Evolutionary conservation across 2,888 invertebrate species (phyloP).

Genomic region (Cantharis rufa): DNA sequence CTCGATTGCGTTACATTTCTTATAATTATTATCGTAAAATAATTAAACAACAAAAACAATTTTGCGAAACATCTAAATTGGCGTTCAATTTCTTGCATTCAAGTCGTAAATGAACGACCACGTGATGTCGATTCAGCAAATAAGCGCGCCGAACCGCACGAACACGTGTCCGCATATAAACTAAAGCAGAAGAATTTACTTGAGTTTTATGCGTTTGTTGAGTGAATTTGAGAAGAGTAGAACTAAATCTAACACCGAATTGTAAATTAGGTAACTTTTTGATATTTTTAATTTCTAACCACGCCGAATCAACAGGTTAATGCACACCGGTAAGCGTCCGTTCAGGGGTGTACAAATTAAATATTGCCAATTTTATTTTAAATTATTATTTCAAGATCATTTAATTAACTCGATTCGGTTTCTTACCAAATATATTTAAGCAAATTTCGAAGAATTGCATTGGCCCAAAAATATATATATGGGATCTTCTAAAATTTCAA

Average conservation of each 20-base stretch:
- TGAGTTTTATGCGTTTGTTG: not conserved
- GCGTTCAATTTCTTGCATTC: not conserved
- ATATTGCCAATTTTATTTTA: not conserved
- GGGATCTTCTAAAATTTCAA: not conserved
- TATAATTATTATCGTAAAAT: not conserved
- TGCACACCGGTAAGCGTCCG: not conserved
- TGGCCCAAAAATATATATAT: not conserved
- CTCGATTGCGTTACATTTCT: not conserved
- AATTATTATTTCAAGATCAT: not conserved
- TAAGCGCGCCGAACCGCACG: not conserved
- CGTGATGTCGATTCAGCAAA: not conserved
- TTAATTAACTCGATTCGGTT: not conserved
- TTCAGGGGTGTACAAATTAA: not conserved
- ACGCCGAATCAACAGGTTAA: not conserved
- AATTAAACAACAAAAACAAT: not conserved
- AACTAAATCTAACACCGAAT: not conserved
- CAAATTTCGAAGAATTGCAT: not conserved
- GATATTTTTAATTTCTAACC: not conserved
- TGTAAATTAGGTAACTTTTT: not conserved
- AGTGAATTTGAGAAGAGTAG: not conserved
- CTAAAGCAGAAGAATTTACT: not conserved
- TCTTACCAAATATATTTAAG: not conserved
- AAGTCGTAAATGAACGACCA: not conserved
- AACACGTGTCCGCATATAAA: not conserved
- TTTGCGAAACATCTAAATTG: not conserved